Percentiles rank a stretch among this genome's conserved stretches.
Evolutionary conservation across 2,797 vertebrate species (phyloP).

Genomic region (Thaleichthys pacificus): DNA sequence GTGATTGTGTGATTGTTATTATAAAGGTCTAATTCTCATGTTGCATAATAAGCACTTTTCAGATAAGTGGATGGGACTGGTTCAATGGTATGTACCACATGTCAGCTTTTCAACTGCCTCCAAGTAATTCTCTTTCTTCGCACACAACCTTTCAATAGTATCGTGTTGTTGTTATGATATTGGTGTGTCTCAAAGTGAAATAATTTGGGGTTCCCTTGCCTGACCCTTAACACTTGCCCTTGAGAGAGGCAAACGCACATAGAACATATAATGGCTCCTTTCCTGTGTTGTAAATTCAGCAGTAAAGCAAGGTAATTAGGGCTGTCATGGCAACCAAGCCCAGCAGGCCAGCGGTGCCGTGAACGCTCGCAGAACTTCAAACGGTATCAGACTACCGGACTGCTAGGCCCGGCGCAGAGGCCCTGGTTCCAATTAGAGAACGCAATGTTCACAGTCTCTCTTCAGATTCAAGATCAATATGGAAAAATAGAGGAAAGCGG

Average conservation of each 20-base stretch:
- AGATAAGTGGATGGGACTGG: background rate
- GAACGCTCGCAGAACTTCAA: constrained; percentile 97
- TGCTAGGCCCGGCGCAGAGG: constrained; percentile 79
- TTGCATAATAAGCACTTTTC: background rate
- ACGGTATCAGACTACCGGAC: constrained; percentile 92
- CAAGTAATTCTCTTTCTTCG: constrained; percentile 50
- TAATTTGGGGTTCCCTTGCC: constrained; percentile 83
- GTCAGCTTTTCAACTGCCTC: constrained; percentile 22
- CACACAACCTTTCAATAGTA: constrained; percentile 7
- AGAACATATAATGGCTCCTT: constrained; percentile 98
- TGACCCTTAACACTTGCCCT: constrained; percentile 95
- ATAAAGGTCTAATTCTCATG: constrained; percentile 9
- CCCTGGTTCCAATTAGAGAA: constrained; percentile 97
- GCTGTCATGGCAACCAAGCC: constrained; percentile 94
- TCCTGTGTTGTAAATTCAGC: constrained; percentile 97
- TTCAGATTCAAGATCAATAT: constrained; percentile 94
- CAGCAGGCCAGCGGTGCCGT: constrained; percentile 87
- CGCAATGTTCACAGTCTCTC: constrained; percentile 88
- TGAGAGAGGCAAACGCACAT: constrained; percentile 93
- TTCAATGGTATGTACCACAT: background rate
- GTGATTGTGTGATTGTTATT: constrained; percentile 15
- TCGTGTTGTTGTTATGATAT: constrained; percentile 48
- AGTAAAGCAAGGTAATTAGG: constrained; percentile 99
- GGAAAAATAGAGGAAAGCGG: constrained; percentile 53
- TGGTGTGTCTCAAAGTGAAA: constrained; percentile 81